phyloP scores from a whole-genome alignment of 2,888 invertebrate species.

The Mantis religiosa region DNA sequence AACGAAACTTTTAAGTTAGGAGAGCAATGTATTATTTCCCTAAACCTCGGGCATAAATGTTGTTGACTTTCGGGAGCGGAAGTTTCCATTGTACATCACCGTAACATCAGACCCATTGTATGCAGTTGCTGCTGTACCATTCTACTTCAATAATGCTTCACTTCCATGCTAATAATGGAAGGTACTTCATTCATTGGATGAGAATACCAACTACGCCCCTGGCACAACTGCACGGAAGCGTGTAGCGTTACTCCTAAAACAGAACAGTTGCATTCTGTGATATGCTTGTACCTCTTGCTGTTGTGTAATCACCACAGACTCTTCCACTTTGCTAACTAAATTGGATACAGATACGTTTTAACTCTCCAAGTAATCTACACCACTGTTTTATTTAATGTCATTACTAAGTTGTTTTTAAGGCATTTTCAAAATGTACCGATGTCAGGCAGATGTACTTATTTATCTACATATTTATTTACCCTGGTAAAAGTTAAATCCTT shows the following conservation, averaged over 20 bases:
- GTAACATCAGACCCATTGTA: background rate
- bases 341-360: too few species aligned
- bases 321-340: too few species aligned
- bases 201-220: background rate
- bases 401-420: too few species aligned
- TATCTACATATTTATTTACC: too few species aligned
- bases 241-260: background rate
- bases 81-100: background rate
- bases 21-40: background rate
- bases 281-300: background rate
- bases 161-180: background rate
- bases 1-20: background rate
- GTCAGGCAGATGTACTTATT: too few species aligned
- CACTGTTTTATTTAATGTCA: too few species aligned
- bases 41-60: background rate
- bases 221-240: background rate
- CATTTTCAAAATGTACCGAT: too few species aligned
- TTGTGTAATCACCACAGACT: background rate
- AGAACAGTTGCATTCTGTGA: background rate
- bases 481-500: too few species aligned
- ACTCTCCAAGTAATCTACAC: too few species aligned
- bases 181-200: background rate
- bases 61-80: background rate
- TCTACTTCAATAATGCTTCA: background rate
- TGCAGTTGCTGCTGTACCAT: background rate